A percentile compares a stretch with the other conserved stretches of the same genome.
Conservation (phyloP, 2,797 vertebrate genomes). For the Urosaurus nigricauda region DNA sequence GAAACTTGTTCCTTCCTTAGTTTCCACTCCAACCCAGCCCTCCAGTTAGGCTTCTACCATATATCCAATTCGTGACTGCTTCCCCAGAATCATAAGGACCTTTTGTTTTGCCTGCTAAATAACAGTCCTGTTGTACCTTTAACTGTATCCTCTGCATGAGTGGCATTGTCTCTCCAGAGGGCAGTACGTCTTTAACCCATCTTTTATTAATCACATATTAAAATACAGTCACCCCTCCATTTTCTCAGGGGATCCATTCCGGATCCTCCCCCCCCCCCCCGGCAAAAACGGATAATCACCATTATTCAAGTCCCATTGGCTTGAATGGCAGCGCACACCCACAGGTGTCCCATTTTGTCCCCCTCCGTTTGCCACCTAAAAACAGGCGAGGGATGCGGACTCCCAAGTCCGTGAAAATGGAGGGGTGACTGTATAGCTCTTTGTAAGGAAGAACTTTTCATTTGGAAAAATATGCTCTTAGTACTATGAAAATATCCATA, state of each 20-base stretch:
- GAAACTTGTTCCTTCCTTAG: not conserved
- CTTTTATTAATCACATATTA: constrained; percentile 6
- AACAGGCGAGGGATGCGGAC: no score
- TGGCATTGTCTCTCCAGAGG: not conserved
- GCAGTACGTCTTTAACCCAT: not conserved
- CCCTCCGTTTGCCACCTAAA: no score
- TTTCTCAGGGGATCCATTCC: no score
- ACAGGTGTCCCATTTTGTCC: no score
- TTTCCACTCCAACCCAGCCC: not conserved
- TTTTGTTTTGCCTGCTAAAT: not conserved
- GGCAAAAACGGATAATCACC: no score
- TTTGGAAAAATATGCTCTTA: constrained; percentile 35
- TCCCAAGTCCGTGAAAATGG: no score
- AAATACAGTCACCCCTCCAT: no score
- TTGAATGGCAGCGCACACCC: no score
- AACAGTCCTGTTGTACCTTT: not conserved
- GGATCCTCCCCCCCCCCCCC: no score
- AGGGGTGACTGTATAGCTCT: not conserved
- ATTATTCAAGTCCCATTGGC: no score
- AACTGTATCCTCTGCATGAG: not conserved
- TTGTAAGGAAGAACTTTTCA: not conserved
- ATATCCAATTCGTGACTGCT: not conserved
- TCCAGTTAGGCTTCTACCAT: not conserved
- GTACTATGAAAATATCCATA: not conserved
- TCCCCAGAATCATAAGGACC: not conserved